These are phyloP conservation scores for Penaeus chinensis DNA, from an alignment of 1,140 invertebrate genomes.

Conservation along the genomic window DNA sequence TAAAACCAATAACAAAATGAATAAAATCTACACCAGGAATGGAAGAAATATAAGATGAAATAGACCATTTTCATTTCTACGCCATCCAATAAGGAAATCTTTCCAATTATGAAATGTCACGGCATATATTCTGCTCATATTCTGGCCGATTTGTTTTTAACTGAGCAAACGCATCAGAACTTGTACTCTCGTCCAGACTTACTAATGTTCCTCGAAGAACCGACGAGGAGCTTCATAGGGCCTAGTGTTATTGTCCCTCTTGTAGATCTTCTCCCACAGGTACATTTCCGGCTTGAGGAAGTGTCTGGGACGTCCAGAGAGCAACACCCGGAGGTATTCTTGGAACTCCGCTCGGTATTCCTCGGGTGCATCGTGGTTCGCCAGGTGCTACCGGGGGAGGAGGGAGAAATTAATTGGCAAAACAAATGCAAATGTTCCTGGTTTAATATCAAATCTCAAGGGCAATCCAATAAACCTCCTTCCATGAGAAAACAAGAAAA, in stretches of 20 bases:
- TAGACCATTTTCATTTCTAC: no score
- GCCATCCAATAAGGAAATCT: no score
- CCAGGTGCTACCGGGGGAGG: neutral
- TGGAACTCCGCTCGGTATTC: slow-evolving; percentile 43
- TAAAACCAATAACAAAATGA: no score
- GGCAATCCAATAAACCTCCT: neutral
- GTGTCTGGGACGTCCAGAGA: slow-evolving; percentile 12
- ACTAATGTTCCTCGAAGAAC: slow-evolving; percentile 46
- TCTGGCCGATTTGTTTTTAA: no score
- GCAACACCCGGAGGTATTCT: neutral
- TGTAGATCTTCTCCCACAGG: slow-evolving; percentile 52
- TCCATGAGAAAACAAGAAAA: neutral
- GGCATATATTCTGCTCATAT: no score
- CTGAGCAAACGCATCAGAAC: no score
- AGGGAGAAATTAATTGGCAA: neutral
- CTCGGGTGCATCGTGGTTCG: slow-evolving; percentile 25
- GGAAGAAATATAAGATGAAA: no score
- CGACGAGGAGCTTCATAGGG: slow-evolving; percentile 19
- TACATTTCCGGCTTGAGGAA: slow-evolving; percentile 28
- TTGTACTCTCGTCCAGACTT: neutral
- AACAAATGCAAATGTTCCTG: neutral
- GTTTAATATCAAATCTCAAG: neutral
- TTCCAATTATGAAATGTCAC: no score
- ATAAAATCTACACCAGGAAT: no score
- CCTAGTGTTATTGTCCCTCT: slow-evolving; percentile 32